Evolutionary conservation across 1,140 invertebrate genomes (phyloP).

Genomic region (Monochamus saltuarius): DNA sequence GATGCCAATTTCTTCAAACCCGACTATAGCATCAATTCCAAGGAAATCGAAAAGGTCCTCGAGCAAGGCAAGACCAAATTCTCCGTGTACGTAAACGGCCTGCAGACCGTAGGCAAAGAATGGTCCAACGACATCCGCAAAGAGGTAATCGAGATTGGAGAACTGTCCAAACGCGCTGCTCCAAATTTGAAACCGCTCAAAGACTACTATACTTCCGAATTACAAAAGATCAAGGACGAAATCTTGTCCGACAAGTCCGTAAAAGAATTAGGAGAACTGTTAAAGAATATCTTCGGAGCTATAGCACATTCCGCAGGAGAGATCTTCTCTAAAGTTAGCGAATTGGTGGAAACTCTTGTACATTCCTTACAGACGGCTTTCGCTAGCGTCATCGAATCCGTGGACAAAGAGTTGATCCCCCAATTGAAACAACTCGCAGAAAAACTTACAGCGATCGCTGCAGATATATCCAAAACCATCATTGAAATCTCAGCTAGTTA

Average conservation of each 20-base stretch:
- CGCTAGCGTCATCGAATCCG: slow-evolving; percentile 54
- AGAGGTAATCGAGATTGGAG: slow-evolving; percentile 50
- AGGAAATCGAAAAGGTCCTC: slow-evolving; percentile 60
- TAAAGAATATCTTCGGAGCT: slow-evolving; percentile 60
- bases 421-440: slow-evolving; percentile 59
- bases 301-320: slow-evolving; percentile 54
- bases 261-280: slow-evolving; percentile 62
- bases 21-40: slow-evolving; percentile 62
- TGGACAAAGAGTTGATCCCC: slow-evolving; percentile 58
- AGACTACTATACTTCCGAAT: slow-evolving; percentile 60
- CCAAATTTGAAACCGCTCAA: slow-evolving; percentile 63
- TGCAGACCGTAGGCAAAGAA: slow-evolving; percentile 20
- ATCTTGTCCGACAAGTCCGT: slow-evolving; percentile 65
- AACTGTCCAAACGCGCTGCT: slow-evolving; percentile 58
- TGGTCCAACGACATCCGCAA: slow-evolving; percentile 44
- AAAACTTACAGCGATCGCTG: slow-evolving; percentile 50
- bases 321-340: slow-evolving; percentile 52
- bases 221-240: slow-evolving; percentile 64
- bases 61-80: slow-evolving; percentile 22
- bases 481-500: slow-evolving; percentile 56
- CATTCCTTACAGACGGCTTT: slow-evolving; percentile 47
- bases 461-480: slow-evolving; percentile 54
- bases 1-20: slow-evolving; percentile 69
- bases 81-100: slow-evolving; percentile 30
- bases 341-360: slow-evolving; percentile 49